phyloP scores from a whole-genome alignment of 1,140 invertebrate species.

The Wiebesia pumilae region DNA sequence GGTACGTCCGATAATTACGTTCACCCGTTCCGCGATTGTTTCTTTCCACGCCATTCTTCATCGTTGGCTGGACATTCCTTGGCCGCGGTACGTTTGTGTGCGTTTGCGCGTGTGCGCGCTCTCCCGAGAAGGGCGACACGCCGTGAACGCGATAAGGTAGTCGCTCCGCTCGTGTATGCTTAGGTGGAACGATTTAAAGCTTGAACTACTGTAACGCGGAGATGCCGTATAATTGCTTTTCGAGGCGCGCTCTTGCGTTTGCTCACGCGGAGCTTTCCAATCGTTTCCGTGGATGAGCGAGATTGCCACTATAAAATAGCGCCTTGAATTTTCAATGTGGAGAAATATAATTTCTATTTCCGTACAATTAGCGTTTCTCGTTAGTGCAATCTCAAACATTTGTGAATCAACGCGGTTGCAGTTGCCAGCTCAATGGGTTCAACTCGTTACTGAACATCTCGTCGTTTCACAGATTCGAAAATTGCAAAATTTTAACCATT shows the following conservation, averaged over 20 bases:
- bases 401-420: background rate
- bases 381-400: background rate
- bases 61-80: background rate
- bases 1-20: slow-evolving; percentile 59
- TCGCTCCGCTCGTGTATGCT: background rate
- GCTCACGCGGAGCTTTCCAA: slow-evolving; percentile 12
- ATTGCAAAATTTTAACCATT: background rate
- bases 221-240: slow-evolving; percentile 29
- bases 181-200: slow-evolving; percentile 17
- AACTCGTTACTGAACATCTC: background rate
- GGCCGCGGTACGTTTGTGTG: background rate
- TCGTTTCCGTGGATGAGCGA: background rate
- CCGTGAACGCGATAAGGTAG: background rate
- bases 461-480: background rate
- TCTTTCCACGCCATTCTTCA: slow-evolving; percentile 55
- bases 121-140: background rate
- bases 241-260: background rate
- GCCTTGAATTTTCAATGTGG: background rate
- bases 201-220: background rate
- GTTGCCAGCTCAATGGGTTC: background rate
- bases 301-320: background rate
- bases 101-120: background rate
- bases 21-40: slow-evolving; percentile 58
- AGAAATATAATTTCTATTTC: background rate
- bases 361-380: background rate